Conservation (phyloP, 1,140 invertebrate species). For the Papilio helenus region DNA sequence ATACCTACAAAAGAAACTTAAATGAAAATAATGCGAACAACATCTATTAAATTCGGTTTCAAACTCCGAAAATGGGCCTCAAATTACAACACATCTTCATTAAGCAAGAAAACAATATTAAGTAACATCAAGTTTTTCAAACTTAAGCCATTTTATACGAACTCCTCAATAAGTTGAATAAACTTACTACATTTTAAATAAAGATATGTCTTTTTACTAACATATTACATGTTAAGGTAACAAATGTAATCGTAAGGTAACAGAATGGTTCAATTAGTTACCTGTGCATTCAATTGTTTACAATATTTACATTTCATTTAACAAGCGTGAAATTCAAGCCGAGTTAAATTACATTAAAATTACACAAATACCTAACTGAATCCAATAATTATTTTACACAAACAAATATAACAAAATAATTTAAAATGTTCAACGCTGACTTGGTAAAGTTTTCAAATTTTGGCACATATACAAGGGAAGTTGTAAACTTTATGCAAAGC, state of each 20-base stretch:
- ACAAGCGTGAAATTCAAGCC: conserved; percentile 77
- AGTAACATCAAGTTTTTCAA: conserved; percentile 59
- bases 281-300: conserved; percentile 68
- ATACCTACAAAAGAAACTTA: conserved; percentile 63
- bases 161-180: conserved; percentile 45
- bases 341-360: conserved; percentile 54
- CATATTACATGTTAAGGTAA: conserved; percentile 37
- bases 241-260: conserved; percentile 25
- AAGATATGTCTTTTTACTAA: conserved; percentile 74
- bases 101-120: conserved; percentile 62
- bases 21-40: conserved; percentile 62
- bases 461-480: conserved; percentile 58
- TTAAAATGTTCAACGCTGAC: conserved; percentile 27
- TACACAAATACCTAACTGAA: conserved; percentile 33
- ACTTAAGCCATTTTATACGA: conserved; percentile 51
- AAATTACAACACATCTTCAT: conserved; percentile 69
- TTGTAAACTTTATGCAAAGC: conserved; percentile 57
- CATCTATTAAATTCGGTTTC: conserved; percentile 79
- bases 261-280: conserved; percentile 20
- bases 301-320: conserved; percentile 69
- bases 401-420: conserved; percentile 14
- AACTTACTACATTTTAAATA: conserved; percentile 51
- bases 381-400: not conserved
- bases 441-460: conserved; percentile 44
- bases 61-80: conserved; percentile 71